phyloP scores from a whole-genome alignment of 2,888 invertebrate species.

The Acleris laterana region DNA sequence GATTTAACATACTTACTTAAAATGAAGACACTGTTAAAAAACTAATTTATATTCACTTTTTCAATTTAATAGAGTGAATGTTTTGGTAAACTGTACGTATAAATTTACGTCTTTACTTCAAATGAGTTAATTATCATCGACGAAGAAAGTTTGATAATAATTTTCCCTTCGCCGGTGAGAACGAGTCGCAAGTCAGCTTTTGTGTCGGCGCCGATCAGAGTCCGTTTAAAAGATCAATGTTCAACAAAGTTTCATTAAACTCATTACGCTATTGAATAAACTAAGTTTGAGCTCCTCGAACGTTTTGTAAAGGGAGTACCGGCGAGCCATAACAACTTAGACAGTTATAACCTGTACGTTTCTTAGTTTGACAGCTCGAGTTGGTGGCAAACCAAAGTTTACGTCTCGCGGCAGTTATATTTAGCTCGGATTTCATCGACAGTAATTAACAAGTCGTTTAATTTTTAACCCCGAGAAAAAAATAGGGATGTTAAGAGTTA shows the following conservation, averaged over 20 bases:
- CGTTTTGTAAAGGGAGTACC: slow-evolving; percentile 56
- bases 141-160: slow-evolving; percentile 22
- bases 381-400: slow-evolving; percentile 63
- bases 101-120: neutral
- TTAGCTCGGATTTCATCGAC: slow-evolving; percentile 52
- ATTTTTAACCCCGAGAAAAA: no score
- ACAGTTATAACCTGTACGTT: slow-evolving; percentile 67
- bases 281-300: slow-evolving; percentile 46
- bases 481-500: no score
- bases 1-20: no score
- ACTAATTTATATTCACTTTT: no score
- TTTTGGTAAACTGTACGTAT: no score
- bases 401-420: slow-evolving; percentile 60
- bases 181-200: slow-evolving; percentile 38
- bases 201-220: slow-evolving; percentile 48
- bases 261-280: slow-evolving; percentile 59
- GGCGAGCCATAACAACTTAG: slow-evolving; percentile 69
- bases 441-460: no score
- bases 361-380: slow-evolving; percentile 57
- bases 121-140: slow-evolving; percentile 28
- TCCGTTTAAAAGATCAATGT: slow-evolving; percentile 53
- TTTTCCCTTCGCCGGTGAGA: slow-evolving; percentile 13
- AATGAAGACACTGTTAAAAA: no score
- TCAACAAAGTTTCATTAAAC: slow-evolving; percentile 59
- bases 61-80: neutral